Percentiles rank a stretch among this genome's conserved stretches.
phyloP scores from a whole-genome alignment of 2,797 vertebrate genomes.

The Rhinogobio ventralis region DNA sequence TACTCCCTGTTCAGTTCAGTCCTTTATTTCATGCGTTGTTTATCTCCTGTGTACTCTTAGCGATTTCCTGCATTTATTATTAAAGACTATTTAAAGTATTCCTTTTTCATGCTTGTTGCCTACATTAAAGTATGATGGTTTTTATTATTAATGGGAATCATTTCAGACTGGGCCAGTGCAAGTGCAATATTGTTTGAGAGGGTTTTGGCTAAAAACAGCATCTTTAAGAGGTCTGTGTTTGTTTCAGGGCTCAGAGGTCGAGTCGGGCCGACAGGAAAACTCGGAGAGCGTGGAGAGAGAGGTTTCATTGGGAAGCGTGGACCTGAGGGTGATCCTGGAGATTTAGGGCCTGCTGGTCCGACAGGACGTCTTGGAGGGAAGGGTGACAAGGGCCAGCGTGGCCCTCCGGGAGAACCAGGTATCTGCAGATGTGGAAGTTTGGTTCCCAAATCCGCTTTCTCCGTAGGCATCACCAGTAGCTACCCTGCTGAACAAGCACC shows the following conservation, averaged over 20 bases:
- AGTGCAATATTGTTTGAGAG: neutral
- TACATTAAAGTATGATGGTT: neutral
- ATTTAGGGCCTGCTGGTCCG: constrained; percentile 81
- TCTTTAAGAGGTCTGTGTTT: constrained; percentile 19
- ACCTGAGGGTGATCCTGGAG: constrained; percentile 82
- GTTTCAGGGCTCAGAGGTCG: constrained; percentile 91
- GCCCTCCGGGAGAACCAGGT: constrained; percentile 83
- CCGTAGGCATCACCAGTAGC: constrained; percentile 95
- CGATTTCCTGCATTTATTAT: too few relatives aligned
- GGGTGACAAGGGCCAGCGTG: constrained; percentile 88
- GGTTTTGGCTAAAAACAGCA: neutral
- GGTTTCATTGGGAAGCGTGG: constrained; percentile 91
- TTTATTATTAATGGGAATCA: neutral
- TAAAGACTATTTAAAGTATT: too few relatives aligned
- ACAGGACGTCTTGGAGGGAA: constrained; percentile 82
- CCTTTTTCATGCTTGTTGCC: too few relatives aligned
- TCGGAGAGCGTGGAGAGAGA: constrained; percentile 88
- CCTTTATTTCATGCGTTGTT: too few relatives aligned
- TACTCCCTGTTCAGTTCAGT: too few relatives aligned
- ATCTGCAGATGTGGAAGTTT: constrained; percentile 91
- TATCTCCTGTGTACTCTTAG: too few relatives aligned
- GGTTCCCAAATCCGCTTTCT: constrained; percentile 93
- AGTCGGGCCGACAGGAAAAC: constrained; percentile 86
- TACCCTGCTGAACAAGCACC: constrained; percentile 91
- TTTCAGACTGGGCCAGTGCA: neutral